Conservation (phyloP, 2,888 invertebrate genomes). For the Pachliopta kotzebuea region DNA sequence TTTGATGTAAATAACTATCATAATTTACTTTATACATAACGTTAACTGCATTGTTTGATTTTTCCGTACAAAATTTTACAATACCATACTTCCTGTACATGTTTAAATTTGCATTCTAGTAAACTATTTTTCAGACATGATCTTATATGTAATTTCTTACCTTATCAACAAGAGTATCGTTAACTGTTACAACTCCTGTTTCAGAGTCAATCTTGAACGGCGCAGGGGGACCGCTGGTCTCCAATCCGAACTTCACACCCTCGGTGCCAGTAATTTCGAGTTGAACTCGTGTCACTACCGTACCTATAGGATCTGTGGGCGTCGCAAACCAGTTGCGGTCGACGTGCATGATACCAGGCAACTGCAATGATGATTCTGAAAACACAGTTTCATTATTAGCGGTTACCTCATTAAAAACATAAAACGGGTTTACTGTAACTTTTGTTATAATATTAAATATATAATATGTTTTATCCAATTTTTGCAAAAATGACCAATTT, state of each 20-base stretch:
- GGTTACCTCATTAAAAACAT: too few species aligned
- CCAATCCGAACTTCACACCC: constrained; percentile 84
- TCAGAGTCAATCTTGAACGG: constrained; percentile 89
- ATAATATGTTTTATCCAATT: too few species aligned
- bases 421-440: too few species aligned
- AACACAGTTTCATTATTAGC: constrained; percentile 29
- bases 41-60: too few species aligned
- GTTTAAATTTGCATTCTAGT: too few species aligned
- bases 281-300: constrained; percentile 84
- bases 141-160: constrained; percentile 61
- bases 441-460: too few species aligned
- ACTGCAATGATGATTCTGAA: constrained; percentile 71
- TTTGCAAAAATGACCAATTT: too few species aligned
- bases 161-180: constrained; percentile 87
- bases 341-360: constrained; percentile 86
- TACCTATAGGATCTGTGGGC: constrained; percentile 86
- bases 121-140: too few species aligned
- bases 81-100: too few species aligned
- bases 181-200: constrained; percentile 89
- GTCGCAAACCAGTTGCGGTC: constrained; percentile 88
- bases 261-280: constrained; percentile 83
- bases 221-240: constrained; percentile 79
- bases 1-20: too few species aligned
- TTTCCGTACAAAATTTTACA: too few species aligned
- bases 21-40: too few species aligned